These are phyloP conservation scores for Adelphocoris suturalis DNA, from an alignment of 2,888 invertebrate genomes.

Conservation along the genomic window DNA sequence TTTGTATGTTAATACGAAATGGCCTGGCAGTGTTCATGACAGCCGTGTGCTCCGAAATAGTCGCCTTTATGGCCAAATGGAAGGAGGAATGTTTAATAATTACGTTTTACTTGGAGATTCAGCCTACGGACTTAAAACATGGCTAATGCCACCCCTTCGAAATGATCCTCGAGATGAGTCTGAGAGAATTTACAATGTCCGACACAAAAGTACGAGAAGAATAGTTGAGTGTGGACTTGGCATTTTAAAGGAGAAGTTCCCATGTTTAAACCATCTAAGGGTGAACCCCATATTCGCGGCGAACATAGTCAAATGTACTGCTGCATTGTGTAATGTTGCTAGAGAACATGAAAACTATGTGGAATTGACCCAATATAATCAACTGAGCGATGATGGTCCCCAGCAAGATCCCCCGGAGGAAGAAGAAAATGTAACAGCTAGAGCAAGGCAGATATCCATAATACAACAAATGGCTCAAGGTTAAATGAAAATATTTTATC, in stretches of 20 bases:
- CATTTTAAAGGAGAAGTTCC: constrained; percentile 26
- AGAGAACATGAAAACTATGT: too few relatives aligned
- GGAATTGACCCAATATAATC: too few relatives aligned
- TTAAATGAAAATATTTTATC: too few relatives aligned
- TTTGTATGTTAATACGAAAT: constrained; percentile 3
- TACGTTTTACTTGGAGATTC: constrained; percentile 72
- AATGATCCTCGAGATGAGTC: constrained; percentile 63
- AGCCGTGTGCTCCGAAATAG: constrained; percentile 19
- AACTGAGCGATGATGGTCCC: too few relatives aligned
- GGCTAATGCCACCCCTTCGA: constrained; percentile 70
- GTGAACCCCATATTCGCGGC: too few relatives aligned
- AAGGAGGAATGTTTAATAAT: constrained; percentile 36
- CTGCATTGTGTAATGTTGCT: too few relatives aligned
- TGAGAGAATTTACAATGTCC: constrained; percentile 2
- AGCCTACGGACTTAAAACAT: constrained; percentile 68
- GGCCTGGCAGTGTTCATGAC: constrained; percentile 37
- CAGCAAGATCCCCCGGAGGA: too few relatives aligned
- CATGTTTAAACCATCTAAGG: constrained; percentile 30
- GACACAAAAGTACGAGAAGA: constrained; percentile 72
- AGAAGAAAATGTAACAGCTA: too few relatives aligned
- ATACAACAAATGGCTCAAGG: too few relatives aligned
- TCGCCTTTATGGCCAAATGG: neutral
- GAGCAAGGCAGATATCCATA: too few relatives aligned
- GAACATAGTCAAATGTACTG: too few relatives aligned
- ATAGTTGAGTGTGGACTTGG: constrained; percentile 70